Evolutionary conservation across 2,888 invertebrate genomes (phyloP).

Genomic region (Leptinotarsa rubiginosa): DNA sequence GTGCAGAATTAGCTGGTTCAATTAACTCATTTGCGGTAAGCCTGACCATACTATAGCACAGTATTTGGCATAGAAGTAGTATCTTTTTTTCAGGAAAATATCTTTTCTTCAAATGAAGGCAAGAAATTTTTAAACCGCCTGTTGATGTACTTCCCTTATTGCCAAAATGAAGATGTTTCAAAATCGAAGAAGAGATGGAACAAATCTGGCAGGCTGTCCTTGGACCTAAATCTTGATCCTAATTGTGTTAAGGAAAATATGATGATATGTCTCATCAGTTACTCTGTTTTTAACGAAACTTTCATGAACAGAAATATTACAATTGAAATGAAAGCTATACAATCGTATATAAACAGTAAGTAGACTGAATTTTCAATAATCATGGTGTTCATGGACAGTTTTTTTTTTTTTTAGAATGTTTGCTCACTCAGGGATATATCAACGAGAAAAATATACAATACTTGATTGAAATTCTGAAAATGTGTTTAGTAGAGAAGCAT

Average conservation of each 20-base stretch:
- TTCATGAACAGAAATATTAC: conserved; percentile 37
- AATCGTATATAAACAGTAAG: conserved; percentile 69
- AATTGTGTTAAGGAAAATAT: conserved; percentile 71
- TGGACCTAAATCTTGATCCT: conserved; percentile 62
- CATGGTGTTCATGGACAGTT: neutral
- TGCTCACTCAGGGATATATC: conserved; percentile 47
- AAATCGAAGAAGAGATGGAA: conserved; percentile 60
- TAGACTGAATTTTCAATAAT: conserved; percentile 13
- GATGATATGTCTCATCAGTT: conserved; percentile 67
- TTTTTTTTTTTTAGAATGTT: conserved; percentile 48
- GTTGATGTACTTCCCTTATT: conserved; percentile 72
- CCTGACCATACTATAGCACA: neutral
- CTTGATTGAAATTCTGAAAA: conserved; percentile 49
- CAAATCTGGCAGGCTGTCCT: conserved; percentile 64
- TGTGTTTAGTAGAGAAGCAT: conserved; percentile 50
- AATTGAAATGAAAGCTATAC: conserved; percentile 63
- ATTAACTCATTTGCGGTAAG: conserved; percentile 46
- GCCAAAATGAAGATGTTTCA: conserved; percentile 62
- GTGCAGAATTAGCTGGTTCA: conserved; percentile 44
- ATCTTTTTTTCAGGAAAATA: conserved; percentile 63
- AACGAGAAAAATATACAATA: conserved; percentile 43
- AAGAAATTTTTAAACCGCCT: conserved; percentile 71
- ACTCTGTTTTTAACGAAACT: conserved; percentile 67
- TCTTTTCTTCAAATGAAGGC: conserved; percentile 68
- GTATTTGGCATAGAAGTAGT: neutral